Percentiles rank a stretch among this genome's conserved stretches.
These are phyloP conservation scores for Manis crassicaudata DNA, from an alignment of 2,797 vertebrate genomes.

Conservation along the genomic window DNA sequence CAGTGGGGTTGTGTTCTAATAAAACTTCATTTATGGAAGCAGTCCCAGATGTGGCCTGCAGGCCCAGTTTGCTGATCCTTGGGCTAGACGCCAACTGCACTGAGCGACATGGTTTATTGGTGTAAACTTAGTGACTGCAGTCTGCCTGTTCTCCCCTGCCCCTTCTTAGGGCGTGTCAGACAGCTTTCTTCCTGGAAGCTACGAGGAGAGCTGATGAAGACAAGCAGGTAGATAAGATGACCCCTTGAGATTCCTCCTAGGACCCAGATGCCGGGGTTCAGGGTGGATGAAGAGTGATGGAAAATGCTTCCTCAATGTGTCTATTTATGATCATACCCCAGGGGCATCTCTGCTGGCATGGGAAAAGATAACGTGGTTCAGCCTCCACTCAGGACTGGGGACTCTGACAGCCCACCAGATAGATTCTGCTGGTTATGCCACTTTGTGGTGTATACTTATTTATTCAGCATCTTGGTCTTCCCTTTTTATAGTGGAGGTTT, in stretches of 20 bases:
- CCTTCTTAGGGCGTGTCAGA: background rate
- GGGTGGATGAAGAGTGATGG: background rate
- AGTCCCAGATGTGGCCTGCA: background rate
- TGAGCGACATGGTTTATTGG: background rate
- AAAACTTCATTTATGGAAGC: background rate
- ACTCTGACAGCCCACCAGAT: background rate
- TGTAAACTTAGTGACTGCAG: background rate
- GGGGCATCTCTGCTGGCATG: background rate
- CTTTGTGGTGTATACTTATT: background rate
- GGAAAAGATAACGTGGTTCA: background rate
- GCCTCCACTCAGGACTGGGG: too few relatives aligned
- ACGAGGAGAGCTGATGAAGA: background rate
- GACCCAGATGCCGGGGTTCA: background rate
- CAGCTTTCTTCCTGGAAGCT: background rate
- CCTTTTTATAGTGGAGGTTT: background rate
- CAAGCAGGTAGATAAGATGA: background rate
- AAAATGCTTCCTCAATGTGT: background rate
- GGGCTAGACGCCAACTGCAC: background rate
- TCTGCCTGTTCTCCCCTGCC: fast-evolving
- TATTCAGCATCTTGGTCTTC: background rate
- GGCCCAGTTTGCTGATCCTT: background rate
- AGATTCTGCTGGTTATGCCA: background rate
- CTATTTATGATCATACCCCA: background rate
- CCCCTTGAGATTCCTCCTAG: background rate
- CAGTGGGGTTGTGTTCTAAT: background rate